Conservation (phyloP, 1,140 invertebrate species). For the roundworm (Caenorhabditis elegans) region DNA sequence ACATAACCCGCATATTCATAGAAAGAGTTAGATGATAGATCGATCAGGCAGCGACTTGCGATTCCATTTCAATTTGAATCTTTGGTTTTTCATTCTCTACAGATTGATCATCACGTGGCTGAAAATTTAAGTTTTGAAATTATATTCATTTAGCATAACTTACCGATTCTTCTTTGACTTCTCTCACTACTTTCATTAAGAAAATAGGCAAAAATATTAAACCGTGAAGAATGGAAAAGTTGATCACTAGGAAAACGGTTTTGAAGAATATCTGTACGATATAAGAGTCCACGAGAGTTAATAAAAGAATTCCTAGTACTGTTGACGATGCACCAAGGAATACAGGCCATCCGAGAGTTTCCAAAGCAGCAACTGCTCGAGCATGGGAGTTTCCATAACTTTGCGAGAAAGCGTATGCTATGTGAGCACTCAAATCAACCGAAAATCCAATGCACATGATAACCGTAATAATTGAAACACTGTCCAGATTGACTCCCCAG, state of each 20-base stretch:
- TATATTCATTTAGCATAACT: not conserved
- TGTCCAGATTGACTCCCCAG: constrained; percentile 82
- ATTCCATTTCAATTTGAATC: not conserved
- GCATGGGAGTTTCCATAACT: constrained; percentile 66
- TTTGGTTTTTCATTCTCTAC: not conserved
- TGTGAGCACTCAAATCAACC: constrained; percentile 84
- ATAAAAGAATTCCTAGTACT: constrained; percentile 62
- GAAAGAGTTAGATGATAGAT: not conserved
- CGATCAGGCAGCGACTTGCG: not conserved
- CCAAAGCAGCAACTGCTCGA: constrained; percentile 75
- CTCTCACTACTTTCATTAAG: constrained; percentile 69
- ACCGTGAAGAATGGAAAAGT: constrained; percentile 79
- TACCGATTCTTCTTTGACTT: not conserved
- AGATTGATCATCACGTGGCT: not conserved
- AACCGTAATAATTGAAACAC: constrained; percentile 79
- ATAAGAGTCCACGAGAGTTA: constrained; percentile 61
- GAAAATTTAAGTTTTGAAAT: not conserved
- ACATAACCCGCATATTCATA: not conserved
- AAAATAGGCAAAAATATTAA: constrained; percentile 77
- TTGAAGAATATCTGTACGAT: constrained; percentile 67
- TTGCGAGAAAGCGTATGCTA: constrained; percentile 72
- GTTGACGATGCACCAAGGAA: constrained; percentile 71
- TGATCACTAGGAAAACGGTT: constrained; percentile 77
- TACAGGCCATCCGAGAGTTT: constrained; percentile 79
- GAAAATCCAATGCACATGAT: constrained; percentile 83